A percentile compares a stretch with the other conserved stretches of the same genome.
Evolutionary conservation across 2,797 vertebrate genomes (phyloP).

Genomic region (Malacoraja senta): DNA sequence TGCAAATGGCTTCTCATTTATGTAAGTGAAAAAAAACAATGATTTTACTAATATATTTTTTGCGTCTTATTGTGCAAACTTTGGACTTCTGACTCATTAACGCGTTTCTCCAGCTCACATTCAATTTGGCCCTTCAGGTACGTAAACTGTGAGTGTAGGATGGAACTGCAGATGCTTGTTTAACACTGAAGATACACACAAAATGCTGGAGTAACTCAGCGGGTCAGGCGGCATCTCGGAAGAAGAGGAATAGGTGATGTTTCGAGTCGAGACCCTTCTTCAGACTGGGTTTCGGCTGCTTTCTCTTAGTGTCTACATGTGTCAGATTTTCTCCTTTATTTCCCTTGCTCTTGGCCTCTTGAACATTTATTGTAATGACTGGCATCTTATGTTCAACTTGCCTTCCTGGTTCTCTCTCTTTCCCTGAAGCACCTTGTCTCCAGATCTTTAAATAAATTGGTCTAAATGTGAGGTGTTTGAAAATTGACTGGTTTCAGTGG

Average conservation of each 20-base stretch:
- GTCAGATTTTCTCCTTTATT: background rate
- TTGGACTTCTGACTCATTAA: background rate
- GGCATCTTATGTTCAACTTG: background rate
- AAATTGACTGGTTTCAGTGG: background rate
- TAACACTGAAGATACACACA: too few species aligned
- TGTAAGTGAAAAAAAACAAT: background rate
- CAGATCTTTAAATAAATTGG: background rate
- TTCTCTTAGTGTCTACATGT: background rate
- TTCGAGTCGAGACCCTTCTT: too few species aligned
- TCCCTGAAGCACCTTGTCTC: background rate
- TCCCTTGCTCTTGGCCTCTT: background rate
- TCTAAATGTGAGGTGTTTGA: background rate
- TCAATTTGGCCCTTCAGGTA: background rate
- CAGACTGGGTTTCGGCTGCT: background rate
- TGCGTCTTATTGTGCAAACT: background rate
- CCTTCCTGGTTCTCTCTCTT: background rate
- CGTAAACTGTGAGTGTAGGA: background rate
- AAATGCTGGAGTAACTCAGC: too few species aligned
- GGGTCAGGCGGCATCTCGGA: too few species aligned
- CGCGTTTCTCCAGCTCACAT: background rate
- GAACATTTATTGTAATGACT: background rate
- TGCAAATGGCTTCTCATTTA: background rate
- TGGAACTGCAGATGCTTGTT: too few species aligned
- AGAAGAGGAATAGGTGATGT: too few species aligned
- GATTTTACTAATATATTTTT: background rate